These are phyloP conservation scores for Siniperca scherzeri DNA, from an alignment of 2,797 vertebrate genomes.

Conservation along the genomic window DNA sequence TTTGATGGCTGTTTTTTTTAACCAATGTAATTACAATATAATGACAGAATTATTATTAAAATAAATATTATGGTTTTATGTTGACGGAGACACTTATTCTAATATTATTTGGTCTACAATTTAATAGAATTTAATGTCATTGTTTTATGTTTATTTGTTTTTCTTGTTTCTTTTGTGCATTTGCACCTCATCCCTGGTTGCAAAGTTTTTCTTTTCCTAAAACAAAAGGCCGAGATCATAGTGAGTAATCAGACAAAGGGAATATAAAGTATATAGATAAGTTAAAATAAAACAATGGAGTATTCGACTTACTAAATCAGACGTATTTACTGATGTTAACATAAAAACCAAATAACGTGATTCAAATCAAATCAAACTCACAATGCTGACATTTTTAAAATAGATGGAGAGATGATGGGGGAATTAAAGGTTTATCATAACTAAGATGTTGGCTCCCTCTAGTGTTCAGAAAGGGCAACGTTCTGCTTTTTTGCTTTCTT, in stretches of 20 bases:
- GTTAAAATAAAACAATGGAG: background rate
- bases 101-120: background rate
- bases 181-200: background rate
- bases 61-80: background rate
- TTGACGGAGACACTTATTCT: too few relatives aligned
- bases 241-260: background rate
- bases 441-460: slow-evolving; percentile 64
- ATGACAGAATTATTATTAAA: background rate
- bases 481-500: background rate
- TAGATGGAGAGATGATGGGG: background rate
- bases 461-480: slow-evolving; percentile 7
- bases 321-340: background rate
- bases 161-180: background rate
- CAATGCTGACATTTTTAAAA: background rate
- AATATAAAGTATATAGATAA: background rate
- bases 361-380: background rate
- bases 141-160: too few relatives aligned
- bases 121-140: background rate
- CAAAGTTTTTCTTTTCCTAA: background rate
- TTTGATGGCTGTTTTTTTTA: background rate
- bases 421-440: slow-evolving; percentile 1
- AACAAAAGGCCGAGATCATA: background rate
- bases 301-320: background rate
- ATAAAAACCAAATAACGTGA: background rate
- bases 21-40: background rate